These are phyloP conservation scores for Oreotrochilus melanogaster DNA, from an alignment of 2,113 vertebrate species.

Conservation along the genomic window DNA sequence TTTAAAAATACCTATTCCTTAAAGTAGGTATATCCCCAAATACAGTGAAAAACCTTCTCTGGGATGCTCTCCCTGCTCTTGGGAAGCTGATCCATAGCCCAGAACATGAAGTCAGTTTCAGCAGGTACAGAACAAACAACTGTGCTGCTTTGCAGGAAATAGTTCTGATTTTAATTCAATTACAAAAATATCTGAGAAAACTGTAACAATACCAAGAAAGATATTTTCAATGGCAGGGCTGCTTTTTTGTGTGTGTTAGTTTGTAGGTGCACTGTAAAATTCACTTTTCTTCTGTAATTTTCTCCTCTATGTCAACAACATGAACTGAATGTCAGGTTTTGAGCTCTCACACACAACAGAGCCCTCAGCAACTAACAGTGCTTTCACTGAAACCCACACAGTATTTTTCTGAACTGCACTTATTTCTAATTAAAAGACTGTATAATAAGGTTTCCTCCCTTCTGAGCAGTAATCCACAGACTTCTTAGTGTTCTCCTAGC, in stretches of 20 bases:
- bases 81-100: neutral
- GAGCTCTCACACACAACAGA: neutral
- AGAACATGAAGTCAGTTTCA: neutral
- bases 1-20: neutral
- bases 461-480: neutral
- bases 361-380: accelerated
- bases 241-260: neutral
- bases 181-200: neutral
- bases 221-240: neutral
- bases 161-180: neutral
- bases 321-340: neutral
- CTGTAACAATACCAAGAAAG: neutral
- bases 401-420: neutral
- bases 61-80: neutral
- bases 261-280: neutral
- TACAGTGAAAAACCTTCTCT: neutral
- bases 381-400: neutral
- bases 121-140: neutral
- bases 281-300: neutral
- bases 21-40: neutral
- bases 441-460: neutral
- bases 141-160: neutral
- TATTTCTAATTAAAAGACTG: constrained; percentile 1
- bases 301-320: neutral
- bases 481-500: neutral